A percentile compares a stretch with the other conserved stretches of the same genome.
phyloP scores from a whole-genome alignment of 1,140 invertebrate genomes.

The Coptotermes formosanus region DNA sequence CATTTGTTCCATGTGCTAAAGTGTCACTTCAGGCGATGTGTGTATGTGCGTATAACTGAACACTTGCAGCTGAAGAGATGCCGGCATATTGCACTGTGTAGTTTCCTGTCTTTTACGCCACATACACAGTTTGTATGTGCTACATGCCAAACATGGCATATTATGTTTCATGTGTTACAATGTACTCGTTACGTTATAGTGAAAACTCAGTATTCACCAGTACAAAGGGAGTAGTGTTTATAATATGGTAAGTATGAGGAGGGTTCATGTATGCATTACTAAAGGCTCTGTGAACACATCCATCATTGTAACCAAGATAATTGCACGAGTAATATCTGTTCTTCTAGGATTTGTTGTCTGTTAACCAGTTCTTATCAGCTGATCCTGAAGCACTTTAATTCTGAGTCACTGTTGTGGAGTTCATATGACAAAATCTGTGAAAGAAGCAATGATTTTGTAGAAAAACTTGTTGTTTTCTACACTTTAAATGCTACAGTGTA shows the following conservation, averaged over 20 bases:
- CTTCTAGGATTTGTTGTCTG: neutral
- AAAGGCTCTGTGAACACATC: conserved; percentile 10
- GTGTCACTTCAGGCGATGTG: too few species aligned
- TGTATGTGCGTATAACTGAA: too few species aligned
- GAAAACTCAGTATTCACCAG: neutral
- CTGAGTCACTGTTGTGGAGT: too few species aligned
- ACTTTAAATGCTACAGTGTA: too few species aligned
- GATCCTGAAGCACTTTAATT: too few species aligned
- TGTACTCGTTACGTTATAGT: neutral
- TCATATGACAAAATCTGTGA: too few species aligned
- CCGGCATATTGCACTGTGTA: too few species aligned
- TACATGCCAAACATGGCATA: neutral
- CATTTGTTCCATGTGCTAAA: neutral
- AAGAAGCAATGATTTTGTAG: too few species aligned
- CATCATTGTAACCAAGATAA: conserved; percentile 25
- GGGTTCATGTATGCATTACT: neutral
- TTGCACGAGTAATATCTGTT: neutral
- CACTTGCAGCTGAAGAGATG: too few species aligned
- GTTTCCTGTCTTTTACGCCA: neutral
- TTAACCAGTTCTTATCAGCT: neutral
- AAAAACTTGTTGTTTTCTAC: too few species aligned
- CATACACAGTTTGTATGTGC: neutral
- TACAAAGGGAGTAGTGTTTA: neutral
- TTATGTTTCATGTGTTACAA: neutral
- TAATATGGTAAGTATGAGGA: neutral